Base-by-base conservation (phyloP, 2,113 vertebrate genomes). In the Pan troglodytes region DNA sequence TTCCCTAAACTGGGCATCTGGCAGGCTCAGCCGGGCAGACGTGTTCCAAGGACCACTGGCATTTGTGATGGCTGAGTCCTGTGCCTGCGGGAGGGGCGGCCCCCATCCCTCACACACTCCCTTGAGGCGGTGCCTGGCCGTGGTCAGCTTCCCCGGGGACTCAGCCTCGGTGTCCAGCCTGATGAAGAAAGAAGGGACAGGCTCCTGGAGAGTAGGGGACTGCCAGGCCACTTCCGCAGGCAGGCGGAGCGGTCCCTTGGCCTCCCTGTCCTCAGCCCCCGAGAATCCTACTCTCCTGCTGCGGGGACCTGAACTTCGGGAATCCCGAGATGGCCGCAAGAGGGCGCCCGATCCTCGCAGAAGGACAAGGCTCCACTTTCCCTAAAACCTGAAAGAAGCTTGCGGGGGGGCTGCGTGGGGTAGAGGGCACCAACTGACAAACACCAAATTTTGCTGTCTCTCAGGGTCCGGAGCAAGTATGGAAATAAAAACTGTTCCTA, bases 281-380 rank as follows among this genome's bases (percentile, higher is more conserved):
- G 16, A 12, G 55, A 83, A 18, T 22, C 25, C 6, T 0, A 0
- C 6, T 1, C 3, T 35, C 7, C 14, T 14, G 6, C 8, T 0
- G 50, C 48, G 1, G 20, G 17, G 8, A 83, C 10, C 0, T 0
- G 0, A 32, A 40, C 8, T 50, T 59, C 94, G 97, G 89, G 70
- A 87, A 80, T 73, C 89, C 17, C 0, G 0, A 5, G 5, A 72
- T 20, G 5, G n/a, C 98, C 99, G 98, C 98, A 82, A 97, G 98
- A 98, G 98, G 98, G 99, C 94, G 93, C 98, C 88, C 86, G 59
- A 82, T 73, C 73, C 98, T 14, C 92, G 72, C 95, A 18, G 97
- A 98, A 97, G 48, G 20, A 57, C 6, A 0, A 0, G 48, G 35
- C 14, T 45, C 4, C 0, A 22, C 14, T 18, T 20, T 9, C 3